phyloP scores from a whole-genome alignment of 64 coral and sea anemone genomes.

The Pocillopora damicornis region DNA sequence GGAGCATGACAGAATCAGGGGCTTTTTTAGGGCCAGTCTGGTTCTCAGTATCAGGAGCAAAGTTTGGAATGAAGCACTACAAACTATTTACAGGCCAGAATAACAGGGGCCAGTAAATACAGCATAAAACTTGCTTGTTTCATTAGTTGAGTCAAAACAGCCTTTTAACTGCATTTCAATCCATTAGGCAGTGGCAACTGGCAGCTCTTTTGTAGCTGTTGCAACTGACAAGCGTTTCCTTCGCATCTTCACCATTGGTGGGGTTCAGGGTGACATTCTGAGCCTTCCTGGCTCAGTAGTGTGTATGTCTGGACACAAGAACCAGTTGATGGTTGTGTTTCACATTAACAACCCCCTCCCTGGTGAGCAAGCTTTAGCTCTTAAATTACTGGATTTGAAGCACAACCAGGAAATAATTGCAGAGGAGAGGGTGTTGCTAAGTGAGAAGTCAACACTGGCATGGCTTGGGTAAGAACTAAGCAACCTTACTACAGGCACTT shows the following conservation, averaged over 20 bases:
- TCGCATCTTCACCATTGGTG: conserved; percentile 89
- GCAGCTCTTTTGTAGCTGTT: conserved; percentile 74
- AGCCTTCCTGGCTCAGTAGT: conserved; percentile 85
- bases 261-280: conserved; percentile 74
- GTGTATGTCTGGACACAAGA: conserved; percentile 67
- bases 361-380: conserved; percentile 77
- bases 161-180: neutral
- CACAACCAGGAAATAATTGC: conserved; percentile 52
- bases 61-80: too few species aligned
- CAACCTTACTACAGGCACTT: neutral
- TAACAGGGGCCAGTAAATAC: neutral
- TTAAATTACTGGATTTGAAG: conserved; percentile 77
- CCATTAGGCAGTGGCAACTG: conserved; percentile 65
- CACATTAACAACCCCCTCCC: conserved; percentile 82
- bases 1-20: too few species aligned
- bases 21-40: too few species aligned
- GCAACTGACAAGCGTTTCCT: conserved; percentile 76
- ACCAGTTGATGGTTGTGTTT: conserved; percentile 70
- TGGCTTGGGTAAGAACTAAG: conserved; percentile 82
- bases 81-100: too few species aligned
- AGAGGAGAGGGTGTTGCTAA: conserved; percentile 71
- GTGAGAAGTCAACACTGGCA: conserved; percentile 76
- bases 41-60: too few species aligned
- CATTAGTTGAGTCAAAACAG: neutral
- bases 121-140: neutral